These are phyloP conservation scores for Talpa occidentalis DNA, from an alignment of 2,113 vertebrate genomes.

Conservation along the genomic window DNA sequence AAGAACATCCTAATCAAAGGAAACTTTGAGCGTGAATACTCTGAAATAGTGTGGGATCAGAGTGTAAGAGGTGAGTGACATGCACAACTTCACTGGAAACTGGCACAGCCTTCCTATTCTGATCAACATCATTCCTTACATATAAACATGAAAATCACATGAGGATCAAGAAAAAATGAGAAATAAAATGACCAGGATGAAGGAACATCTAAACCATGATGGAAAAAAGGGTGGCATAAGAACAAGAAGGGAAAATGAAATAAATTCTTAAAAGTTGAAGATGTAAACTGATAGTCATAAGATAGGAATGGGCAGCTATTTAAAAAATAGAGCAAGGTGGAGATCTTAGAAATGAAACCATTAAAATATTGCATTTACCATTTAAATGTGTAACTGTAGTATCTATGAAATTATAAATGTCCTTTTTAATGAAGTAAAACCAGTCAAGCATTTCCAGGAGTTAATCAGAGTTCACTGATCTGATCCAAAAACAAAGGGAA, in stretches of 20 bases:
- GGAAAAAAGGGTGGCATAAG: background rate
- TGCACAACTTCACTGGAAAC: background rate
- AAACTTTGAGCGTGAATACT: background rate
- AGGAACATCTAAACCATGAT: background rate
- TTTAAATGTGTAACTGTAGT: background rate
- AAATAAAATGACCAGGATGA: background rate
- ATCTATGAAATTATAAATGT: background rate
- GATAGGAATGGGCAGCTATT: background rate
- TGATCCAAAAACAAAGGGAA: background rate
- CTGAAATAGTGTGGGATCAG: background rate
- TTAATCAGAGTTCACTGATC: background rate
- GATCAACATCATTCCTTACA: background rate
- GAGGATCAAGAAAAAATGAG: background rate
- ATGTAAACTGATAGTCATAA: background rate
- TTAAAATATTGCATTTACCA: background rate
- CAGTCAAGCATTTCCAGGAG: background rate
- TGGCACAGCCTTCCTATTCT: background rate
- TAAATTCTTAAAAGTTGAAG: background rate
- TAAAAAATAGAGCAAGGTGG: background rate
- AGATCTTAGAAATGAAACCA: background rate
- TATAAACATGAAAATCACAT: background rate
- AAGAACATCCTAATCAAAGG: background rate
- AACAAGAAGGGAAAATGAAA: background rate
- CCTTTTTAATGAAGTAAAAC: background rate
- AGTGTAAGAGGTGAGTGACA: background rate